These are phyloP conservation scores for Hemichromis elongatus DNA, from an alignment of 2,113 vertebrate genomes.

Conservation along the genomic window DNA sequence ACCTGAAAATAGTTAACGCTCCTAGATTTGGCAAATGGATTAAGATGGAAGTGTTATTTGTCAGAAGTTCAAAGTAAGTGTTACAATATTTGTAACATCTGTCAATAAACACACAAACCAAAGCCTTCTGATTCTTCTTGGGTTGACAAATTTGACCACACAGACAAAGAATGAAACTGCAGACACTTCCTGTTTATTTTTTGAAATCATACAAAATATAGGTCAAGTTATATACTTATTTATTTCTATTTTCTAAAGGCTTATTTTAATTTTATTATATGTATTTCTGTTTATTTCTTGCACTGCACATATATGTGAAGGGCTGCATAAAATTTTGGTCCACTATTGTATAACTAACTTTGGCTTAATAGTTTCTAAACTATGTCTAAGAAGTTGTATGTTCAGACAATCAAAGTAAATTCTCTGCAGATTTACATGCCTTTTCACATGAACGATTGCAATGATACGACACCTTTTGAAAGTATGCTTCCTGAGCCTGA, in stretches of 20 bases:
- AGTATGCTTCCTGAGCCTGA: slow-evolving; percentile 30
- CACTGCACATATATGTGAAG: not conserved
- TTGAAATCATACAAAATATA: not conserved
- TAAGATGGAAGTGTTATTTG: not conserved
- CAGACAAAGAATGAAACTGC: not conserved
- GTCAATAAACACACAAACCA: not conserved
- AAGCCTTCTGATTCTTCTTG: not conserved
- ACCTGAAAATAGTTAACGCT: not conserved
- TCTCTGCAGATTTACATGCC: not conserved
- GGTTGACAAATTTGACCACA: not conserved
- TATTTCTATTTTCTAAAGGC: not conserved
- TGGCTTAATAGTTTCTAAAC: not conserved
- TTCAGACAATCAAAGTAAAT: slow-evolving; percentile 1
- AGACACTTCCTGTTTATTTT: not conserved
- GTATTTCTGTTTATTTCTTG: not conserved
- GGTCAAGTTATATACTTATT: not conserved
- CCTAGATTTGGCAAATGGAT: not conserved
- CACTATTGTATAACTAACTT: not conserved
- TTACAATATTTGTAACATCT: not conserved
- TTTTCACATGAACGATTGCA: slow-evolving; percentile 18
- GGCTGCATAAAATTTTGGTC: not conserved
- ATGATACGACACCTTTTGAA: slow-evolving; percentile 18
- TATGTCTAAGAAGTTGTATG: not conserved
- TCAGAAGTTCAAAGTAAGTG: not conserved
- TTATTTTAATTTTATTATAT: not conserved